Base-by-base conservation (phyloP, 2,888 invertebrate species). In the Lasioglossum malachurum region DNA sequence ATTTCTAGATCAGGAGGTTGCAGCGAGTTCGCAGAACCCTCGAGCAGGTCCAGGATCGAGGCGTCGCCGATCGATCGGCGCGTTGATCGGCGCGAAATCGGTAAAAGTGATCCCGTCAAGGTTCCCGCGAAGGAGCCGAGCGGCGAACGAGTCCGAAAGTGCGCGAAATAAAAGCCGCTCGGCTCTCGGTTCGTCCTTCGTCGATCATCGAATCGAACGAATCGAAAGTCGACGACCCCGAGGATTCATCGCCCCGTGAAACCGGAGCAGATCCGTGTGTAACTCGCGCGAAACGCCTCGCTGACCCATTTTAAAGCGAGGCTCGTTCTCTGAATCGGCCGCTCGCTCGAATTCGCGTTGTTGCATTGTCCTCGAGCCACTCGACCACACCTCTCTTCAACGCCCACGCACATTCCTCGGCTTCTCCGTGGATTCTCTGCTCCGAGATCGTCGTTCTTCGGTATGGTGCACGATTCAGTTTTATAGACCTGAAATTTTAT, bases 311-410 rank as follows among this genome's bases (percentile, higher is more conserved):
- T 71, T 78, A 57, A n/a, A n/a, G 38, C 80, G 60, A 16, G 74
- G 5, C 23, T 83, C 74, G 69, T 44, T 73, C 73, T 49, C 64
- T 38, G 69, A 75, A 76, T 75, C 77, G 69, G 69, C 69, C 78
- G 71, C 71, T 84, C 71, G 60, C 71, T 84, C 71, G 60, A 84
- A 82, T 80, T 87, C 87, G 14, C 71, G 75, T 78, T 81, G 84
- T 83, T 82, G 84, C 85, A 86, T 90, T 86, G 83, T 87, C 83
- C 87, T 38, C 72, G 75, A 76, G 78, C 75, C 80, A 76, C 71
- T 81, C 71, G 71, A 87, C 88, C 90, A 90, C 90, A 84, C 90
- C 90, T 90, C 81, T 78, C 60, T 69, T 31, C 38, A 49, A 82
- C 84, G 74, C 90, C 89, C 86, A 86, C 89, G 88, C 77, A 57